These are phyloP conservation scores for Poeciliopsis prolifica DNA, from an alignment of 2,113 vertebrate species.

Conservation along the genomic window DNA sequence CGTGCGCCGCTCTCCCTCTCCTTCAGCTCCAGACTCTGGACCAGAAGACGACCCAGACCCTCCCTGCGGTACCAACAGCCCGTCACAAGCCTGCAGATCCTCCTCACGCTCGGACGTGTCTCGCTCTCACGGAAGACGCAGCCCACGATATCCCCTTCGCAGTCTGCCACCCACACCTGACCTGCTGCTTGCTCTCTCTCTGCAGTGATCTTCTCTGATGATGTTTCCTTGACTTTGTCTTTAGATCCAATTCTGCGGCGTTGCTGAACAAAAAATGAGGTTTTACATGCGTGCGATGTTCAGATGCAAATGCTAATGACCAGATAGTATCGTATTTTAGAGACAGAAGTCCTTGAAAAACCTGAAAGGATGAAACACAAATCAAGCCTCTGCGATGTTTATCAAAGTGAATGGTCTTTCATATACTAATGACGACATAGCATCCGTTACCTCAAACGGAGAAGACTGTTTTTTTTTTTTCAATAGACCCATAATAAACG, in stretches of 20 bases:
- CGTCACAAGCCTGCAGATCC: constrained; percentile 84
- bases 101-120: constrained; percentile 50
- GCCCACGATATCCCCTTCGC: constrained; percentile 83
- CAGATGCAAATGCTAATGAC: background rate
- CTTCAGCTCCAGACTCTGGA: constrained; percentile 80
- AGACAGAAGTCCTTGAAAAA: no score
- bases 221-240: constrained; percentile 59
- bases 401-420: no score
- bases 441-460: no score
- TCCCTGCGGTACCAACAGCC: constrained; percentile 83
- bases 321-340: no score
- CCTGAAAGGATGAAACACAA: no score
- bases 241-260: constrained; percentile 55
- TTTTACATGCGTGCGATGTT: background rate
- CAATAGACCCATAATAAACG: no score
- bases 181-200: constrained; percentile 76
- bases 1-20: constrained; percentile 70
- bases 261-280: constrained; percentile 14
- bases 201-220: constrained; percentile 65
- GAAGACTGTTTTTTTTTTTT: no score
- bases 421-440: no score
- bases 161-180: constrained; percentile 86
- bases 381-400: no score
- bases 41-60: constrained; percentile 82
- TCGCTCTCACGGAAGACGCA: constrained; percentile 79